A percentile compares a stretch with the other conserved stretches of the same genome.
Evolutionary conservation across 2,797 vertebrate species (phyloP).

Genomic region (Lemur catta): DNA sequence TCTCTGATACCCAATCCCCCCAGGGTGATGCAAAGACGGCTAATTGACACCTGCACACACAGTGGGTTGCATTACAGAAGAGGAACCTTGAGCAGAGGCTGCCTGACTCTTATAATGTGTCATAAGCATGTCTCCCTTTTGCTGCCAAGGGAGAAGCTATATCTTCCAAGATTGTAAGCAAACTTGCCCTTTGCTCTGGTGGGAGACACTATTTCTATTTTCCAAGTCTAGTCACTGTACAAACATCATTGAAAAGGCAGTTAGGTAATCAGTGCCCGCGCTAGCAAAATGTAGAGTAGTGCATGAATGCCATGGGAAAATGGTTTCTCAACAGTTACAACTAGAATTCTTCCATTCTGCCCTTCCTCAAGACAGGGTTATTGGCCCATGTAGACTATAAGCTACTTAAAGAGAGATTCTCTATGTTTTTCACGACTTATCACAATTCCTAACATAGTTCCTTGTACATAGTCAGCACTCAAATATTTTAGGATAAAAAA

Average conservation of each 20-base stretch:
- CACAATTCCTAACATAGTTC: neutral
- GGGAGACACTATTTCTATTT: neutral
- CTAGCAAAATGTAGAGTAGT: neutral
- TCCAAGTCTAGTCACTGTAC: neutral
- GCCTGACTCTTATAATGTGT: neutral
- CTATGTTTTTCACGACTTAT: neutral
- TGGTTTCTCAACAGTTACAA: neutral
- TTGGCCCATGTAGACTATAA: neutral
- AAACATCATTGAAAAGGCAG: neutral
- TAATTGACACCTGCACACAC: neutral
- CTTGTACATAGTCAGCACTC: neutral
- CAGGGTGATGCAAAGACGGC: neutral
- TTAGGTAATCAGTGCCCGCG: neutral
- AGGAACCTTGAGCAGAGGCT: neutral
- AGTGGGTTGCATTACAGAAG: neutral
- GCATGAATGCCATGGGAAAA: neutral
- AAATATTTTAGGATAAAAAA: constrained; percentile 6
- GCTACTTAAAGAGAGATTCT: neutral
- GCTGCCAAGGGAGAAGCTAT: neutral
- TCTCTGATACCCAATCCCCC: neutral
- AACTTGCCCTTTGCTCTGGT: neutral
- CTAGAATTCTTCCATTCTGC: neutral
- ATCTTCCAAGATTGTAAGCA: neutral
- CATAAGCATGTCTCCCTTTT: neutral
- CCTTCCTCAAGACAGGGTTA: neutral